phyloP scores from a whole-genome alignment of 2,113 vertebrate genomes.

The Atrichornis clamosus region DNA sequence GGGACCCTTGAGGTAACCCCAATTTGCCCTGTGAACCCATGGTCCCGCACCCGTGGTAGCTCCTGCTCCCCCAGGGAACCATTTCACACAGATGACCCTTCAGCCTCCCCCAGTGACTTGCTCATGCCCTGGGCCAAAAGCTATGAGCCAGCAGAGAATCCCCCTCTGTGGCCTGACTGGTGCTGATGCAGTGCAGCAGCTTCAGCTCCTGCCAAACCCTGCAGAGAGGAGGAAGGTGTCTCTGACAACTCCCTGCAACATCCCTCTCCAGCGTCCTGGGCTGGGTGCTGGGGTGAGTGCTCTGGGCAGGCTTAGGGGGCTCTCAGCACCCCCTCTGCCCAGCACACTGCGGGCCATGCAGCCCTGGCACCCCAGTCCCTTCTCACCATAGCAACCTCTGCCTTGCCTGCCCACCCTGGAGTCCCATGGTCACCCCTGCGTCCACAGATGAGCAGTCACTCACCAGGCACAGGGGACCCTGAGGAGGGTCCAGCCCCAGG shows the following conservation, averaged over 20 bases:
- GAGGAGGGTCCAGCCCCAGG: not conserved
- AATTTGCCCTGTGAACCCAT: fast-evolving
- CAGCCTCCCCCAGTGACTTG: not conserved
- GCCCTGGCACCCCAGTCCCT: too few species aligned
- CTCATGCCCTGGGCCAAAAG: not conserved
- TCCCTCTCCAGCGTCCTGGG: not conserved
- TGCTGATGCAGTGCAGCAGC: not conserved
- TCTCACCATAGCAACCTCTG: not conserved
- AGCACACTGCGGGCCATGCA: too few species aligned
- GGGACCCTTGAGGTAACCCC: not conserved
- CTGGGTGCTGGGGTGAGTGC: not conserved
- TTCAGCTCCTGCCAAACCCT: not conserved
- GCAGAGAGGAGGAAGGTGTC: not conserved
- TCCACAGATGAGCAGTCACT: fast-evolving
- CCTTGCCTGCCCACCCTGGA: not conserved
- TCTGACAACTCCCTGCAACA: not conserved
- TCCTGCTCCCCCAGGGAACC: not conserved
- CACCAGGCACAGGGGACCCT: not conserved
- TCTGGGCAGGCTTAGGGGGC: fast-evolving
- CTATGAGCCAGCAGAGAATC: not conserved
- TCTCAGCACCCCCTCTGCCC: not conserved
- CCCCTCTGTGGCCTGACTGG: not conserved
- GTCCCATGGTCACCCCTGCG: fast-evolving
- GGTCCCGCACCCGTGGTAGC: not conserved
- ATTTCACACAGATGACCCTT: not conserved